Base-by-base conservation (phyloP, 2,113 vertebrate genomes). In the Macaca nemestrina region DNA sequence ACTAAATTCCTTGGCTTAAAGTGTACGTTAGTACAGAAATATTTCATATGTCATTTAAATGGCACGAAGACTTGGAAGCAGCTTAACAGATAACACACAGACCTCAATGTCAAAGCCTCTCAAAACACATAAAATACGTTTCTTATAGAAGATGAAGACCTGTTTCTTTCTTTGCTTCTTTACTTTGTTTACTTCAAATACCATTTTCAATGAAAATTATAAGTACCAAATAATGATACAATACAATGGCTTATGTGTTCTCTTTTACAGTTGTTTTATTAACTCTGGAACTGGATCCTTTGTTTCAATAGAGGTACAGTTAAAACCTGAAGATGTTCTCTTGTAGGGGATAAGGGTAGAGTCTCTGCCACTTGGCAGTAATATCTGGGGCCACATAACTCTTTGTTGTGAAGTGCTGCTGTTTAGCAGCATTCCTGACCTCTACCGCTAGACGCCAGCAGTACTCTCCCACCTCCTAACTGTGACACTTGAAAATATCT, bases 1-100 rank as follows among this genome's bases (percentile, higher is more conserved):
- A 96, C 94, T 96, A 79, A 97, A 98, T 95, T 80, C 96, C 96
- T 97, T 97, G 88, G 79, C 80, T 95, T 97, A 73, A 88, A 80
- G 78, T 97, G 85, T 55, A 55, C 52, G 52, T 18, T 55, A 55
- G 40, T 38, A 79, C 70, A 96, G 92, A 84, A 97, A 94, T 59
- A 70, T 16, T 0, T 20, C 78, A 91, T 85, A 95, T 97, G 96
- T 96, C 97, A 97, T 96, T 96, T 94, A 94, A 98, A 92, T 86
- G 96, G 89, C 94, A 96, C 0, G 52, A 68, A 57, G 68, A 94
- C 83, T 93, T 96, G 97, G 78, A 97, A 96, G 68, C 50, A 88
- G 70, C 32, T 76, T 91, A 94, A 97, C 38, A 64, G 70, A 98
- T 87, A 97, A 95, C 2, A 52, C 95, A 57, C 22, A 90, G 98